Base-by-base conservation (phyloP, 2,888 invertebrate species). In the Lasioglossum leucozonium region DNA sequence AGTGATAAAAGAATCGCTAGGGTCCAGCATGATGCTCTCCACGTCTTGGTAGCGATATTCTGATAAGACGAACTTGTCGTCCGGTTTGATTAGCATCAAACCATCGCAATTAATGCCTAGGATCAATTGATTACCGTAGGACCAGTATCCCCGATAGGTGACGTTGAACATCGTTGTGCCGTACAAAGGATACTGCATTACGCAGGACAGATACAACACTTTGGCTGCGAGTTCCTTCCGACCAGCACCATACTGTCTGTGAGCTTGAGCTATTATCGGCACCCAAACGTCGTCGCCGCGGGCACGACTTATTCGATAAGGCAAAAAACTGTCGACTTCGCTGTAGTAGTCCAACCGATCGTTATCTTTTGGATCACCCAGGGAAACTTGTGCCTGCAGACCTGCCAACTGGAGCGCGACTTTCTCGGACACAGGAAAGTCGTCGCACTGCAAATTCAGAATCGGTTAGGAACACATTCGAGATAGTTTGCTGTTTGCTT, bases 181-280 rank as follows among this genome's bases (percentile, higher is more conserved):
- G 90, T 98, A 98, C 0, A 99, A 96, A 0, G 99, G 99, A 95
- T 99, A 99, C 95, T 99, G 99, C 98, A 99, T 99, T 8, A 99
- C 99, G 93, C 99, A 99, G 0, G 98, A 98, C 86, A 99, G 95
- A 95, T 99, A 99, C 88, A 99, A 96, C 37, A 99, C 98, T 95
- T 99, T 99, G 30, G 99, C 98, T 0, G 98, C 98, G 69, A 99
- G 95, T 93, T 99, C 99, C 0, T 98, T 97, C 80, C 99, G 97
- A 0, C 98, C 98, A n/a, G 98, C 97, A 77, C 99, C 99, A 94
- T 98, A 99, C 93, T 98, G 98, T 16, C 97, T 96, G 94, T 98
- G 98, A 4, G 98, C 98, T 95, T 98, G 98, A 1, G 98, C 97
- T 73, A 98, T 96, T 88, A 98, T 98, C 5, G 98, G 98, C 0